phyloP scores from a whole-genome alignment of 1,140 invertebrate genomes.

The Scaptomyza graminum region DNA sequence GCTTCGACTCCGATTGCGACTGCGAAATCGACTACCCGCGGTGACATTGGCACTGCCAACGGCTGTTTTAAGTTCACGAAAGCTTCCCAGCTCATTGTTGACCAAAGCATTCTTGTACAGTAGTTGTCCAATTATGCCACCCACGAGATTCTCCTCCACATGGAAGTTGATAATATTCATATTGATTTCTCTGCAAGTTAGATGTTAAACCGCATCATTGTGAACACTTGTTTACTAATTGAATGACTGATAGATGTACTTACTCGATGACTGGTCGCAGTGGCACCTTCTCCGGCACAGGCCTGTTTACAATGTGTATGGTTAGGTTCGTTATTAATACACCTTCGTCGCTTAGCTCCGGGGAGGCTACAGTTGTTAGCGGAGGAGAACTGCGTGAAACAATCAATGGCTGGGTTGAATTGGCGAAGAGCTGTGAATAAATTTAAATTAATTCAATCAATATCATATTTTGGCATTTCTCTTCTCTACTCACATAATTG shows the following conservation, averaged over 20 bases:
- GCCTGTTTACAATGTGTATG: slow-evolving; percentile 91
- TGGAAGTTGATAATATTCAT: slow-evolving; percentile 89
- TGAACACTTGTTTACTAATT: too few species aligned
- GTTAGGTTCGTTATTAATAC: slow-evolving; percentile 91
- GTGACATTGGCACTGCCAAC: slow-evolving; percentile 50
- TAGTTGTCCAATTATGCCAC: slow-evolving; percentile 90
- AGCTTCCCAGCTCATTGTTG: slow-evolving; percentile 74
- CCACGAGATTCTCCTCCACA: slow-evolving; percentile 91
- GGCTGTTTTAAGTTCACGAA: slow-evolving; percentile 48
- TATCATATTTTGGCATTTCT: neutral
- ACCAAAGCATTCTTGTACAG: slow-evolving; percentile 86
- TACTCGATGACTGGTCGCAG: slow-evolving; percentile 87
- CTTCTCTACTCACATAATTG: slow-evolving; percentile 84
- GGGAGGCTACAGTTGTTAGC: slow-evolving; percentile 54
- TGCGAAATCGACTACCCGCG: slow-evolving; percentile 64
- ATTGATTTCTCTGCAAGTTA: slow-evolving; percentile 85
- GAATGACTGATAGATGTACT: slow-evolving; percentile 59
- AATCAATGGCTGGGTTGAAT: slow-evolving; percentile 59
- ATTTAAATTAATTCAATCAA: neutral
- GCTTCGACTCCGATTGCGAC: slow-evolving; percentile 57
- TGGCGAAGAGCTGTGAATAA: slow-evolving; percentile 64
- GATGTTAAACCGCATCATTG: neutral
- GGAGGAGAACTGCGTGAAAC: slow-evolving; percentile 60
- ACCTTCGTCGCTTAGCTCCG: slow-evolving; percentile 84
- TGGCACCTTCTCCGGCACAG: slow-evolving; percentile 86